These are phyloP conservation scores for Porphyrio hochstetteri DNA, from an alignment of 2,113 vertebrate genomes.

Conservation along the genomic window DNA sequence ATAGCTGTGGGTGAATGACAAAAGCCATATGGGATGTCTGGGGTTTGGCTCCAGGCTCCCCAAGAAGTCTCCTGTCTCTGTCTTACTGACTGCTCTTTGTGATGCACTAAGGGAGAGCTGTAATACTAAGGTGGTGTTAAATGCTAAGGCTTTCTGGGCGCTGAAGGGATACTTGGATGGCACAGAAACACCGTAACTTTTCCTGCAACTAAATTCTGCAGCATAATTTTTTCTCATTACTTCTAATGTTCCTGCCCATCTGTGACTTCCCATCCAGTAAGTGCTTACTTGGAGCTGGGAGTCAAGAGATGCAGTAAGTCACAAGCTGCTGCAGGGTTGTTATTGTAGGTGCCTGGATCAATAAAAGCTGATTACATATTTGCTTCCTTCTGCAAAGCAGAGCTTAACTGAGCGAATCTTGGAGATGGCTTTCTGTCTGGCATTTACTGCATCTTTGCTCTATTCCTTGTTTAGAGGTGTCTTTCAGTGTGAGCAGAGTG, in stretches of 20 bases:
- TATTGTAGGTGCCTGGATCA: not conserved
- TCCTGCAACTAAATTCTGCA: not conserved
- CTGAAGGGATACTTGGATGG: not conserved
- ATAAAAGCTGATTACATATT: not conserved
- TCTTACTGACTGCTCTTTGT: not conserved
- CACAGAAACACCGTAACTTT: not conserved
- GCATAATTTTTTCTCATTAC: not conserved
- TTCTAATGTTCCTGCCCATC: not conserved
- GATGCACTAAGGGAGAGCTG: not conserved
- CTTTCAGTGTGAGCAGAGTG: not conserved
- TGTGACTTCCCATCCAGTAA: not conserved
- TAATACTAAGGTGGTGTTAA: not conserved
- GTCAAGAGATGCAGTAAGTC: not conserved
- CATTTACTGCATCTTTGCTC: not conserved
- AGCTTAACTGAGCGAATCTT: not conserved
- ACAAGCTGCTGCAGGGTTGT: not conserved
- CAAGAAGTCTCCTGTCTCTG: not conserved
- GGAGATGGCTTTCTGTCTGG: not conserved
- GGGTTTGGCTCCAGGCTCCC: not conserved
- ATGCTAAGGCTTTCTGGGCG: not conserved
- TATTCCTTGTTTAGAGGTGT: not conserved
- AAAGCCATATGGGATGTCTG: not conserved
- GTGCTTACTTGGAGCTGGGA: not conserved
- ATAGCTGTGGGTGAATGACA: not conserved
- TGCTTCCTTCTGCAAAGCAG: not conserved